phyloP scores from a whole-genome alignment of 2,797 vertebrate species.

The Gobio occitaniae region DNA sequence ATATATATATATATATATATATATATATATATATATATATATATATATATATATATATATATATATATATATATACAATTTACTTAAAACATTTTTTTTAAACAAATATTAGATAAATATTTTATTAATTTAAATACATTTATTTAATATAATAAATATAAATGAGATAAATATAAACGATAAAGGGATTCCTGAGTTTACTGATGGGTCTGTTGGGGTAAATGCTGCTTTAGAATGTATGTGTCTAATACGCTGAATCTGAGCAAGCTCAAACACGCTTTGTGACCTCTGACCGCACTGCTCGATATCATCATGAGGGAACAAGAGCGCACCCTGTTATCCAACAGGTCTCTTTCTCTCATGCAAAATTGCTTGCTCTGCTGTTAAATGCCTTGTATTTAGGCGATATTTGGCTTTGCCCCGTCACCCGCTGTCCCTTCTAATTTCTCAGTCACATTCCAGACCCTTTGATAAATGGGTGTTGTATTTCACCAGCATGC shows the following conservation, averaged over 20 bases:
- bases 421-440: not conserved
- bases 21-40: too few species aligned
- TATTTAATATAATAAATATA: too few species aligned
- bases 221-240: not conserved
- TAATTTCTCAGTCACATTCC: constrained; percentile 50
- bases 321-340: constrained; percentile 41
- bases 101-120: too few species aligned
- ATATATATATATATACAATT: too few species aligned
- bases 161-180: too few species aligned
- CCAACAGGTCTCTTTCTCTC: not conserved
- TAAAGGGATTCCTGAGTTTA: not conserved
- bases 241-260: not conserved
- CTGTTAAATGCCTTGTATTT: constrained; percentile 44
- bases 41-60: too few species aligned
- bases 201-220: not conserved
- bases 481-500: constrained; percentile 50
- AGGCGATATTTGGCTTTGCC: constrained; percentile 38
- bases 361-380: constrained; percentile 23
- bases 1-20: too few species aligned
- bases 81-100: too few species aligned
- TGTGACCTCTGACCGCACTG: constrained; percentile 49
- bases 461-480: constrained; percentile 50
- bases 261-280: not conserved
- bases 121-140: too few species aligned
- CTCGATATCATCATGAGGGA: constrained; percentile 36